phyloP scores from a whole-genome alignment of 2,888 invertebrate genomes.

The Xanthorhoe designata region DNA sequence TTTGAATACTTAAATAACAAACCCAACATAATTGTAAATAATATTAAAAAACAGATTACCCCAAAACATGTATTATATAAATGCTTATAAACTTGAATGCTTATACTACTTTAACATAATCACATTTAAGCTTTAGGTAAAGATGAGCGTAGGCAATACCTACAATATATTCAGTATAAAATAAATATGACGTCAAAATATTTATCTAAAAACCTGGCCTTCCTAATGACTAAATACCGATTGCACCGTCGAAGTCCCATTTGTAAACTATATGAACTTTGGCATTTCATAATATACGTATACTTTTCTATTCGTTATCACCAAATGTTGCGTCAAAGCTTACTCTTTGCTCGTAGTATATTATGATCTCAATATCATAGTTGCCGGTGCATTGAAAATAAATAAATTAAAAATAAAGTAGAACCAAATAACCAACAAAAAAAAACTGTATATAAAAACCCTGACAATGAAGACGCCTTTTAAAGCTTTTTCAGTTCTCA shows the following conservation, averaged over 20 bases:
- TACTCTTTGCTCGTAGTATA: no score
- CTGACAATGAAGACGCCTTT: not conserved
- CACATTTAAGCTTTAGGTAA: constrained; percentile 4
- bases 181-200: not conserved
- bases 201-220: not conserved
- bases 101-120: not conserved
- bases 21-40: no score
- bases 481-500: constrained; percentile 5
- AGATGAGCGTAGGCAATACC: not conserved
- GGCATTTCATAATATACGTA: not conserved
- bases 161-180: no score
- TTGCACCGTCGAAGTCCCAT: not conserved
- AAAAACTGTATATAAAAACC: not conserved
- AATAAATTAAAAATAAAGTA: not conserved
- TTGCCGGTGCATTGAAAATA: no score
- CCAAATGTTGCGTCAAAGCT: no score
- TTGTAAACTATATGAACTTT: not conserved
- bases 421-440: no score
- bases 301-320: not conserved
- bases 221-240: no score
- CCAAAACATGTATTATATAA: not conserved
- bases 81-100: not conserved
- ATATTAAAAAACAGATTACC: no score
- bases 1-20: no score
- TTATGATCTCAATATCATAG: no score